Percentiles rank a stretch among this genome's conserved stretches.
Conservation (phyloP, 2,888 invertebrate genomes). For the Drosophila meridiana region DNA sequence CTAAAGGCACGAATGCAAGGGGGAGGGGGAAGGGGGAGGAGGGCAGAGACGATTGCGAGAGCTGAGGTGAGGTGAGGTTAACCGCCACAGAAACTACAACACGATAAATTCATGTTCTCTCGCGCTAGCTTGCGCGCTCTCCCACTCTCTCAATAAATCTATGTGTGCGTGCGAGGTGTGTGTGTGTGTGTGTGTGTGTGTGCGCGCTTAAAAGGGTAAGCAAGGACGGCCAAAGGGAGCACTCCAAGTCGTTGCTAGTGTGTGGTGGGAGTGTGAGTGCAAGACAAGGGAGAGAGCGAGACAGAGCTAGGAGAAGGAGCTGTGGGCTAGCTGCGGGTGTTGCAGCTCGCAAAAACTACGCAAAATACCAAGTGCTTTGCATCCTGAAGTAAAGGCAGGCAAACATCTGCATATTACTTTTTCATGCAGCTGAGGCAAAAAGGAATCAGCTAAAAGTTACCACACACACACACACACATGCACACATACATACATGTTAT, state of each 20-base stretch:
- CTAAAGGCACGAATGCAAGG: conserved; percentile 25
- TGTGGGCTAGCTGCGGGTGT: neutral
- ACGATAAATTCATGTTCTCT: conserved; percentile 70
- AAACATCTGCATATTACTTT: conserved; percentile 30
- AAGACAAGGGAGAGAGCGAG: neutral
- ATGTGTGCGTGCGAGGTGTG: conserved; percentile 14
- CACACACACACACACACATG: neutral
- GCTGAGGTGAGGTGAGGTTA: conserved; percentile 60
- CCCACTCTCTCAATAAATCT: conserved; percentile 17
- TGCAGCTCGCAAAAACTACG: conserved; percentile 29
- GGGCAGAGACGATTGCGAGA: neutral
- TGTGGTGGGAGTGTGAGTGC: neutral
- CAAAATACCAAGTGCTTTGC: conserved; percentile 60
- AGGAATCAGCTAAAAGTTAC: conserved; percentile 15
- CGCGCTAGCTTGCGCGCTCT: conserved; percentile 13
- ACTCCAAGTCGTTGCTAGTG: conserved; percentile 9
- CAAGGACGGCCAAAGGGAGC: conserved; percentile 50
- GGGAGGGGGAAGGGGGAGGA: conserved; percentile 4
- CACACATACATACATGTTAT: neutral
- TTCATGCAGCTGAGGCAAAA: conserved; percentile 19
- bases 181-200: conserved; percentile 18
- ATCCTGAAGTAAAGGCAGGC: conserved; percentile 31
- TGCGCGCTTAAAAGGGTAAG: conserved; percentile 45
- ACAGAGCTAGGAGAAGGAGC: neutral
- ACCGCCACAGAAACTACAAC: conserved; percentile 63